Base-by-base conservation (phyloP, 1,140 invertebrate genomes). In the Andrena cerasifolii region DNA sequence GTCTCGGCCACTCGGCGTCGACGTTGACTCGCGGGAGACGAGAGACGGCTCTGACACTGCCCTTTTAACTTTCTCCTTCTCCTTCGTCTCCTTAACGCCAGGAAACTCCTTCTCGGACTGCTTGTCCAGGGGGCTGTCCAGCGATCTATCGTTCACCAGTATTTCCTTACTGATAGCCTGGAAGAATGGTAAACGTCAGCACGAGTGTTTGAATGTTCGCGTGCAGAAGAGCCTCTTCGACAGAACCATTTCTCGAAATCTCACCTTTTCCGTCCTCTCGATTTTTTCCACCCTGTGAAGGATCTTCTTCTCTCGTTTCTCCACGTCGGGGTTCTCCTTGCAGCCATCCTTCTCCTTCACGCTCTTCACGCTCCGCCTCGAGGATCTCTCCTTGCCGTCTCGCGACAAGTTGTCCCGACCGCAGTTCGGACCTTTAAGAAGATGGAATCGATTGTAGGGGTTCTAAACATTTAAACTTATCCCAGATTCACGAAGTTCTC, bases 11-110 rank as follows among this genome's bases (percentile, higher is more conserved):
- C 58, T 87, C 47, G 78, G 73, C 31, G 79, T 84, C 72, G 78
- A 81, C 7, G 67, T 85, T n/a, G 82, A 85, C 24, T 90, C 90
- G 0, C 86, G 81, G 0, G 78, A 77, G 2, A 89, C 77, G 26
- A 90, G 78, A 36, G 86, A 90, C 24, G 89, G 89, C 26, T 91
- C 90, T 6, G 90, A 91, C 40, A 86, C 82, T 18, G 90, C 86
- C 79, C 89, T 85, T 54, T 90, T 91, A 21, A 90, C 87, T 67
- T 87, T 89, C 7, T 89, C 83, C 18, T 88, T 86, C 28, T 86
- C 82, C 4, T 80, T 82, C 36, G 68, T 47, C 12, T 82, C 79
- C 45, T 84, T 83, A 26, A 72, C 2, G 0, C 74, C 62, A 14
- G 77, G 36, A 31, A 80, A 75, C 61, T 83, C 81, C 43, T 86